phyloP scores from a whole-genome alignment of 2,888 invertebrate genomes.

The Bibio marci region DNA sequence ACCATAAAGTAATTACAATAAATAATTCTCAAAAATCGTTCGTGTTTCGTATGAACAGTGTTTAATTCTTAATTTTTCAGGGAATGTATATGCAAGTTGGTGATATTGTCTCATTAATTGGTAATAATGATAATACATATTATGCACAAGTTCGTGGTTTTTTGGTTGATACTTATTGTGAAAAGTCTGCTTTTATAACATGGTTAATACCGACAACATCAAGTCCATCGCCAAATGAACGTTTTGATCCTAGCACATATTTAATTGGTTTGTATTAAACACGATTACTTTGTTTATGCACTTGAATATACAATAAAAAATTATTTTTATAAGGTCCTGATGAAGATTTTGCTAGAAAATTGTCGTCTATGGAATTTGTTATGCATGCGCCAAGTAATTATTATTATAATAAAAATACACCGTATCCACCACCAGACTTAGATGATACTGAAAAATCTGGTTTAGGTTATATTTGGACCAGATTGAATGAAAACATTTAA shows the following conservation, averaged over 20 bases:
- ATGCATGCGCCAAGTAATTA: constrained; percentile 91
- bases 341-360: constrained; percentile 70
- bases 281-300: too few relatives aligned
- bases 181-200: constrained; percentile 80
- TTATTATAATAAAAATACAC: constrained; percentile 56
- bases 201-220: constrained; percentile 80
- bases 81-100: constrained; percentile 74
- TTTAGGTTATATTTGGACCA: constrained; percentile 48
- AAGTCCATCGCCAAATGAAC: constrained; percentile 57
- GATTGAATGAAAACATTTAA: constrained; percentile 10
- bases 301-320: too few relatives aligned
- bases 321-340: constrained; percentile 62
- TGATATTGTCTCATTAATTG: constrained; percentile 75
- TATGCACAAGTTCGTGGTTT: constrained; percentile 84
- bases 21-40: too few relatives aligned
- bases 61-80: constrained; percentile 19
- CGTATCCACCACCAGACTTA: constrained; percentile 44
- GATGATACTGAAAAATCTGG: constrained; percentile 32
- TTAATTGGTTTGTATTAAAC: constrained; percentile 52
- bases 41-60: too few relatives aligned
- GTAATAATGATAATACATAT: constrained; percentile 56
- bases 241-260: constrained; percentile 78
- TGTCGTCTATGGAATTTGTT: constrained; percentile 78
- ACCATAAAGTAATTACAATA: too few relatives aligned
- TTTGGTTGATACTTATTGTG: constrained; percentile 80